Conservation (phyloP, 2,113 vertebrate genomes). For the Ibidorhyncha struthersii region DNA sequence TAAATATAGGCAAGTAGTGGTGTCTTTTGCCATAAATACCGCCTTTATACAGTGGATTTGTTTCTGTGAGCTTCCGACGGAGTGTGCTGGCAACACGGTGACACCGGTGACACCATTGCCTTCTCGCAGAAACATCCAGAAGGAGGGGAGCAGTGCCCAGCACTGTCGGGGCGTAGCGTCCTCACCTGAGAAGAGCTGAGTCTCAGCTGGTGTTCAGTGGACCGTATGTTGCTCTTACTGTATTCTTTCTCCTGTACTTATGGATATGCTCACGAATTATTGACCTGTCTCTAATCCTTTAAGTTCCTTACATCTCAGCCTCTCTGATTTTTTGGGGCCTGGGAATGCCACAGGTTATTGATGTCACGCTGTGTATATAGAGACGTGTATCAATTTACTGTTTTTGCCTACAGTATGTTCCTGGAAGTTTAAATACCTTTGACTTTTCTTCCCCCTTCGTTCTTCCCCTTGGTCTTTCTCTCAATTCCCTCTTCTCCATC, state of each 20-base stretch:
- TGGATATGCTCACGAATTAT: not conserved
- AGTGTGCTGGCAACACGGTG: not conserved
- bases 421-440: not conserved
- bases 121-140: not conserved
- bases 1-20: fast-evolving
- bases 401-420: not conserved
- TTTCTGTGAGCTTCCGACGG: not conserved
- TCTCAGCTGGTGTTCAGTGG: not conserved
- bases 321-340: not conserved
- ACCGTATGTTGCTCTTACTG: fast-evolving
- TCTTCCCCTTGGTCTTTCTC: not conserved
- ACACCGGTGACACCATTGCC: fast-evolving
- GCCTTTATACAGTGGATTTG: not conserved
- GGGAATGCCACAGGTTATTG: not conserved
- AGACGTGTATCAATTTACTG: fast-evolving
- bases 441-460: not conserved
- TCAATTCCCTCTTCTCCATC: not conserved
- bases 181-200: fast-evolving
- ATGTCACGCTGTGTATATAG: not conserved
- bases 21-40: not conserved
- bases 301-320: not conserved
- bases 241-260: not conserved
- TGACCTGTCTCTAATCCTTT: not conserved
- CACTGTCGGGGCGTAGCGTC: fast-evolving
- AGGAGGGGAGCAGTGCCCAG: not conserved